These are phyloP conservation scores for Ochropleura leucogaster DNA, from an alignment of 2,888 invertebrate species.

Conservation along the genomic window DNA sequence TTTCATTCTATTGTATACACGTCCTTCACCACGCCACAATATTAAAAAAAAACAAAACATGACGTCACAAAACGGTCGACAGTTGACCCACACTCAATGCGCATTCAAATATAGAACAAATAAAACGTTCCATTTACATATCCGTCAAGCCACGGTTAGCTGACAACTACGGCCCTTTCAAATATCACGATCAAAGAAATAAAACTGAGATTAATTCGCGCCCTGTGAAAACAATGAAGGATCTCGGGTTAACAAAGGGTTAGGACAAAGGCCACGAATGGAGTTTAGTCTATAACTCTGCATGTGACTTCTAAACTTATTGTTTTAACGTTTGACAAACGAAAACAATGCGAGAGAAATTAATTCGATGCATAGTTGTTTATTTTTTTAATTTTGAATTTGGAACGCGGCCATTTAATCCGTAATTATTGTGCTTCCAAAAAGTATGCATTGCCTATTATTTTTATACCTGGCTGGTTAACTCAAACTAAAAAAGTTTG, in stretches of 20 bases:
- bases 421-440: neutral
- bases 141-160: conserved; percentile 78
- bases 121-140: conserved; percentile 81
- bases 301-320: conserved; percentile 87
- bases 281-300: conserved; percentile 88
- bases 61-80: conserved; percentile 53
- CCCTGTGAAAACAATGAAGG: conserved; percentile 84
- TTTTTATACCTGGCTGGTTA: neutral
- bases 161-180: conserved; percentile 83
- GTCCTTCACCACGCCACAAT: conserved; percentile 12
- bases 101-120: conserved; percentile 67
- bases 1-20: conserved; percentile 10
- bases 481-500: neutral
- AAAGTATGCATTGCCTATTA: neutral
- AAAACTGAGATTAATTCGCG: conserved; percentile 89
- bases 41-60: conserved; percentile 34
- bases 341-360: conserved; percentile 82
- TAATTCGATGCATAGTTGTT: conserved; percentile 79
- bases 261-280: conserved; percentile 79
- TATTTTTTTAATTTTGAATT: conserved; percentile 60
- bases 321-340: conserved; percentile 85
- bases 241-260: conserved; percentile 81
- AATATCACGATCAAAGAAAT: conserved; percentile 87
- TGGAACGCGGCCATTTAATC: conserved; percentile 36
- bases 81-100: conserved; percentile 64